Evolutionary conservation across 2,888 invertebrate species (phyloP), one percentile per base, ranked within the genome.

Genomic region (Agrenia bidenticulata): DNA sequence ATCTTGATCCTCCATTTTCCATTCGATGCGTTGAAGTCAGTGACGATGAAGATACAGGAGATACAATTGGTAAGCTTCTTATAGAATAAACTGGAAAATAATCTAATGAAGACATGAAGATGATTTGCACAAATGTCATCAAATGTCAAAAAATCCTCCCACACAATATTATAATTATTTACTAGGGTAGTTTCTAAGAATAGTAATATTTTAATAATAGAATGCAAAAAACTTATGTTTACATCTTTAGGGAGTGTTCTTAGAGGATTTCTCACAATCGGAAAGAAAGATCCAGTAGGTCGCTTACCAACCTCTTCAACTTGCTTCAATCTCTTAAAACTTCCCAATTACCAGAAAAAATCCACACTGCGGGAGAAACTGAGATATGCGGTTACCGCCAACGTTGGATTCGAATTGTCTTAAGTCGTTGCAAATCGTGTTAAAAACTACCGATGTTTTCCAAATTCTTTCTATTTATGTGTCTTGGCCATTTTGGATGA

Each of bases 21-120:
- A 96, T 98, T 78, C 88, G 99, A 62, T 99, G 99, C 81, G 97
- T 99, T 1, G 99, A 99, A 84, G 98, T 98, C 24, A 93, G 95
- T 2, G 99, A 99, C 78, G 99, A 99, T 78, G 93, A 94, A 80
- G 94, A 94, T 77, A 92, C 91, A 0, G 93, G 93, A 0, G 90
- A 90, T 75, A 90, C 90, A 7, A 89, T 90, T 74, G 89, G 89
- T 88, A 80, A 80, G 72, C 5, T 42, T 32, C 54, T 21, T 9
- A 45, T 45, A 45, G 15, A 19, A 17, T 45, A 45, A 17, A 45
- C 9, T n/a, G n/a, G 15, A 17, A 45, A 4, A 15, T 45, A 15
- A n/a, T n/a, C n/a, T n/a, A n/a, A n/a, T n/a, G n/a, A n/a, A n/a
- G n/a, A n/a, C n/a, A n/a, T n/a, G n/a, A n/a, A n/a, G n/a, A n/a